Conservation (phyloP, 2,888 invertebrate species). For the Drosophila putrida region DNA sequence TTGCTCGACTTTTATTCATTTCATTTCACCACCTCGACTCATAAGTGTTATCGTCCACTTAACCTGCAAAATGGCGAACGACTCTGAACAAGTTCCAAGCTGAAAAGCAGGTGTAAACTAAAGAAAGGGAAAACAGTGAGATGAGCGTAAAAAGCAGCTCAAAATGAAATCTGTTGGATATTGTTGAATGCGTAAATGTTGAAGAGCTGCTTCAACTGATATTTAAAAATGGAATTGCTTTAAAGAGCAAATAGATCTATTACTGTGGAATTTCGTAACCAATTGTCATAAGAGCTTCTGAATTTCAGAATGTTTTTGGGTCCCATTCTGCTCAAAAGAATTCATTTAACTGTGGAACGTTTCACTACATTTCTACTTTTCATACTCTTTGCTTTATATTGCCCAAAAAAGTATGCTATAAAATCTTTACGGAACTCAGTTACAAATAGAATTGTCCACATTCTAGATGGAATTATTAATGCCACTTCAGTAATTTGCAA, state of each 20-base stretch:
- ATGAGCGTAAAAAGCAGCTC: not conserved
- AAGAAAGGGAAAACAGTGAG: conserved; percentile 16
- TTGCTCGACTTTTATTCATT: conserved; percentile 52
- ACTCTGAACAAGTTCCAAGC: conserved; percentile 17
- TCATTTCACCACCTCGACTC: conserved; percentile 28
- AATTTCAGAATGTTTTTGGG: no score
- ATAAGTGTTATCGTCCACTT: conserved; percentile 47
- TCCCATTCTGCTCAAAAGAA: no score
- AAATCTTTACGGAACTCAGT: not conserved
- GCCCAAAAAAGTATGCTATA: not conserved
- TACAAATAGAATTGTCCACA: not conserved
- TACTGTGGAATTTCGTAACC: not conserved
- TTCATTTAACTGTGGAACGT: not conserved
- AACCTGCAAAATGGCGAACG: conserved; percentile 41
- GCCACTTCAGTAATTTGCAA: no score
- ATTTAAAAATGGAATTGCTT: conserved; percentile 6
- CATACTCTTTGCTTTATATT: not conserved
- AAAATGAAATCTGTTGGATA: conserved; percentile 55
- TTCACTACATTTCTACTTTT: not conserved
- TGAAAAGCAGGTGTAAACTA: conserved; percentile 51
- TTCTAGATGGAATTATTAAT: no score
- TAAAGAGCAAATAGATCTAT: not conserved
- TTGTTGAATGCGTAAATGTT: conserved; percentile 27
- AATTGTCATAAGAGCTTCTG: not conserved
- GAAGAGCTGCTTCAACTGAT: conserved; percentile 13